These are phyloP conservation scores for Araneus ventricosus DNA, from an alignment of 1,140 invertebrate genomes.

Conservation along the genomic window DNA sequence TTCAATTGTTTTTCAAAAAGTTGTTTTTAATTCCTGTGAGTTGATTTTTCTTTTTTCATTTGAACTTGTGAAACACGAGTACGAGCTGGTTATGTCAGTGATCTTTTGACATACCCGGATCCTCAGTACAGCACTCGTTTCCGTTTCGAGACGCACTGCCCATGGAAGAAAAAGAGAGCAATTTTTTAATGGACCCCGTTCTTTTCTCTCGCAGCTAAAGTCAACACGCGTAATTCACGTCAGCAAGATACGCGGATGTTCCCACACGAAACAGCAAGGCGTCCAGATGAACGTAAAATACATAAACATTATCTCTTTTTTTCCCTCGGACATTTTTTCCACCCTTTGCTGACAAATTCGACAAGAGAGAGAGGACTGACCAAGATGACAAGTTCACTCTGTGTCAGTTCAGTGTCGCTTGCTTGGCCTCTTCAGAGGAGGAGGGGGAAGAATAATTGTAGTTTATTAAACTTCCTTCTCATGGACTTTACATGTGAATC, in stretches of 20 bases:
- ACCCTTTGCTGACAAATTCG: background rate
- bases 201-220: background rate
- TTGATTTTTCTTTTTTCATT: background rate
- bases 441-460: no score
- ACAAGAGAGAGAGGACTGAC: background rate
- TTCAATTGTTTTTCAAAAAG: background rate
- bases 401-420: background rate
- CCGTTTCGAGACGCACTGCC: background rate
- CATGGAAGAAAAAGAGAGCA: background rate
- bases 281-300: constrained; percentile 1
- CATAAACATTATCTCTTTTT: background rate
- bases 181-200: background rate
- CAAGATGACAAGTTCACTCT: constrained; percentile 20
- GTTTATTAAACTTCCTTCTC: no score
- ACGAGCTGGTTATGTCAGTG: background rate
- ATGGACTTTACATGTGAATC: no score
- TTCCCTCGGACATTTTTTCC: background rate
- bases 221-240: constrained; percentile 33
- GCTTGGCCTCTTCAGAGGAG: background rate
- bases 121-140: background rate
- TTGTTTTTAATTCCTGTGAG: background rate
- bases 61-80: background rate
- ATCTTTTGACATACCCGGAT: constrained; percentile 33
- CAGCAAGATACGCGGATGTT: constrained; percentile 16
- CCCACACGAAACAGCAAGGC: constrained; percentile 13